Percentiles rank a stretch among this genome's conserved stretches.
phyloP scores from a whole-genome alignment of 2,113 vertebrate species.

The Periophthalmodon schlosseri region DNA sequence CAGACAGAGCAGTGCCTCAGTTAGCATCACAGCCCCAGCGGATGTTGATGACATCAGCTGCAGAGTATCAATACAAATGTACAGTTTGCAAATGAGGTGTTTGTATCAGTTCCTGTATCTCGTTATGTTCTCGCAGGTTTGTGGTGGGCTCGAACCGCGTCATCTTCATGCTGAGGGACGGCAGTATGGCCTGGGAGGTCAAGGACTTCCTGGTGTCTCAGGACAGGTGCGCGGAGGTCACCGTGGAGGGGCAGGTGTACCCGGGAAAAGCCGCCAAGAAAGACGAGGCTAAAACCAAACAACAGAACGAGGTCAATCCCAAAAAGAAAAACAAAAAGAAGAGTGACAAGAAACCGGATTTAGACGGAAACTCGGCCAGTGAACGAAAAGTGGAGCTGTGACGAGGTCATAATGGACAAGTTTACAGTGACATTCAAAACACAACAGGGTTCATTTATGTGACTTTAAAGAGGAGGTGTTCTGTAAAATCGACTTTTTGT shows the following conservation, averaged over 20 bases:
- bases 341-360: not conserved
- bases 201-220: constrained; percentile 92
- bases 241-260: constrained; percentile 95
- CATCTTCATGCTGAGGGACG: constrained; percentile 97
- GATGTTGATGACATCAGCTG: too few species aligned
- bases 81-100: too few species aligned
- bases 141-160: constrained; percentile 95
- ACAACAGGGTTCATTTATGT: not conserved
- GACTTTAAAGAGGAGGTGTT: not conserved
- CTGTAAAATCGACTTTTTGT: too few species aligned
- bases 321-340: constrained; percentile 82
- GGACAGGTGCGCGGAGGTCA: constrained; percentile 90
- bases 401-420: constrained; percentile 31
- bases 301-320: constrained; percentile 76
- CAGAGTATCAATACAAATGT: too few species aligned
- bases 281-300: constrained; percentile 52
- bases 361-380: constrained; percentile 79
- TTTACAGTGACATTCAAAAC: not conserved
- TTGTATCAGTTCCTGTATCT: too few species aligned
- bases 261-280: constrained; percentile 84
- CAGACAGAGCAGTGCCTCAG: too few species aligned
- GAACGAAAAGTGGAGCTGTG: constrained; percentile 83
- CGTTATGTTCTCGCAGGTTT: constrained; percentile 78
- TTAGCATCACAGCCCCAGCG: too few species aligned
- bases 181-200: constrained; percentile 93